Evolutionary conservation across 2,888 invertebrate genomes (phyloP), one percentile per base, ranked within the genome.

Genomic region (Tolmerus cingulatus): DNA sequence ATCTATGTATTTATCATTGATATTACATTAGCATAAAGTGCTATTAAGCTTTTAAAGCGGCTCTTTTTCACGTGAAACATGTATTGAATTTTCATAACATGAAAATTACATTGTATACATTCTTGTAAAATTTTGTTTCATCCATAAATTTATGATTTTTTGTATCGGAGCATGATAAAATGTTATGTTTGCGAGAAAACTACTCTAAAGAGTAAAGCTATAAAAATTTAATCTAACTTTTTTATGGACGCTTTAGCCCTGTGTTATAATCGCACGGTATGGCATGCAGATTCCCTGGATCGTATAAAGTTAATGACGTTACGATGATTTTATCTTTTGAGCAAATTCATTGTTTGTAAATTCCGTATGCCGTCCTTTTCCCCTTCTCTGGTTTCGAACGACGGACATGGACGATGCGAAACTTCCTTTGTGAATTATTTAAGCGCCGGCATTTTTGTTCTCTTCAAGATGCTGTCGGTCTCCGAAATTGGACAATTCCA

Each of bases 401-500:
- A 3, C 14, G 23, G 12, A 12, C 66, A 12, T 27, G 23, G 2
- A 12, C 66, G 23, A 23, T 27, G 27, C 8, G 7, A 8, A 66
- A 23, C 66, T 8, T 66, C 27, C 23, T 27, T 66, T 12, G 66
- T 27, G 66, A 66, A 66, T 66, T 66, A 66, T 66, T 66, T 66
- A 66, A 66, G 27, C 27, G 66, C 82, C 57, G 82, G n/a, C 82
- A 82, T 66, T 82, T 66, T 37, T 66, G 82, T 66, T 82, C 34
- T 19, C 34, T 12, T 66, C 34, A 82, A 57, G 82, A 82, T 34
- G 57, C 19, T 82, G 30, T 30, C 51, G 43, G 46, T 43, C 51
- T 30, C 43, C 16, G 34, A 86, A 76, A 76, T 86, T 86, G 76
- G 76, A 86, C 86, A 86, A 86, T 74, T 86, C 86, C 51, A 30